phyloP scores from a whole-genome alignment of 2,113 vertebrate genomes.

The Addax nasomaculatus region DNA sequence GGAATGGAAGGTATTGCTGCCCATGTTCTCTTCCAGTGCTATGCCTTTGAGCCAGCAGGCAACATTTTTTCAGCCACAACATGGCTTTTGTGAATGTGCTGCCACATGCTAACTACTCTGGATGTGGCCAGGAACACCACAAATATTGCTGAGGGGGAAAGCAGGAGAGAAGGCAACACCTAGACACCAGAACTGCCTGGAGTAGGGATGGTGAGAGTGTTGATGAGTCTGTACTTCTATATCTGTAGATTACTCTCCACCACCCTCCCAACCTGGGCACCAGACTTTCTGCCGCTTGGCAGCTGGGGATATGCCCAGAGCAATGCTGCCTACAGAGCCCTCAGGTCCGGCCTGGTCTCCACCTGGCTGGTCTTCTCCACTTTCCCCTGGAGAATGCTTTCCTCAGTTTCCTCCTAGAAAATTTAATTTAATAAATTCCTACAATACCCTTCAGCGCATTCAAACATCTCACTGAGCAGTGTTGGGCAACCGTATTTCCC shows the following conservation, averaged over 20 bases:
- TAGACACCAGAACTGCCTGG: background rate
- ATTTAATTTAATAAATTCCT: conserved; percentile 38
- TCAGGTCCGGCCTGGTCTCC: background rate
- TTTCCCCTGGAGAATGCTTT: background rate
- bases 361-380: background rate
- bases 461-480: conserved; percentile 51
- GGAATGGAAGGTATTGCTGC: background rate
- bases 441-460: conserved; percentile 37
- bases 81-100: background rate
- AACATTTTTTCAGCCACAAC: background rate
- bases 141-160: background rate
- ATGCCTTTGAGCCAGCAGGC: background rate
- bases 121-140: background rate
- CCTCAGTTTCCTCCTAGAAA: background rate
- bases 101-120: background rate
- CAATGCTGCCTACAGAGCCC: background rate
- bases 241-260: background rate
- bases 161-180: background rate
- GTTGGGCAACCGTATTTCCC: conserved; percentile 61
- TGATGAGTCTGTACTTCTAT: background rate
- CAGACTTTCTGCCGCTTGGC: background rate
- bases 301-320: background rate
- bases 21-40: background rate
- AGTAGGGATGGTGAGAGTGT: accelerated
- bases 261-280: background rate